phyloP scores from a whole-genome alignment of 2,888 invertebrate genomes.

The Petrolisthes manimaculis region DNA sequence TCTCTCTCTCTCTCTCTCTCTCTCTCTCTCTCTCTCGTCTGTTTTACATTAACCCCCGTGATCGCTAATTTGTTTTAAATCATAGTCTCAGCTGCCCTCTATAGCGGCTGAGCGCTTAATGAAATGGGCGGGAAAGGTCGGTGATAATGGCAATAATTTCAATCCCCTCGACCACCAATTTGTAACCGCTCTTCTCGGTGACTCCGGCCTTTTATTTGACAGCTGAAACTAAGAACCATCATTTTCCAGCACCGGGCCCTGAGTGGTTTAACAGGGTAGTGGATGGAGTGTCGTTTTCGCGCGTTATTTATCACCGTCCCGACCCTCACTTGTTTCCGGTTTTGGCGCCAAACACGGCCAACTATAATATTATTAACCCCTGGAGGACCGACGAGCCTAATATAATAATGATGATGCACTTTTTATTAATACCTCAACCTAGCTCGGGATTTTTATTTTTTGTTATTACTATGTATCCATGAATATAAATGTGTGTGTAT shows the following conservation, averaged over 20 bases:
- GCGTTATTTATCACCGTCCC: slow-evolving; percentile 25
- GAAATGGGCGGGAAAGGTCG: slow-evolving; percentile 29
- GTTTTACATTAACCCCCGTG: neutral
- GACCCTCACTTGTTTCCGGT: slow-evolving; percentile 42
- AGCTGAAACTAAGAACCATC: slow-evolving; percentile 45
- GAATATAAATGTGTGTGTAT: no score
- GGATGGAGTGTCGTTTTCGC: slow-evolving; percentile 21
- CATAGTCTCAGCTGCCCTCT: slow-evolving; percentile 30
- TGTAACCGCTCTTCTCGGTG: slow-evolving; percentile 34
- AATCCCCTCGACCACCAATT: slow-evolving; percentile 39
- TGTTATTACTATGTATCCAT: no score
- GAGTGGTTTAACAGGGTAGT: slow-evolving; percentile 24
- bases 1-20: neutral
- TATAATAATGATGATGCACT: no score
- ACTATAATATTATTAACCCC: no score
- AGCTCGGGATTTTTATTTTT: no score
- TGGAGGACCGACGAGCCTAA: no score
- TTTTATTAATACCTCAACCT: no score
- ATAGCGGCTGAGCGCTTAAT: slow-evolving; percentile 28
- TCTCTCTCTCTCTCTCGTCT: neutral
- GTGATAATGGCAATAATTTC: slow-evolving; percentile 55
- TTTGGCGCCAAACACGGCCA: no score
- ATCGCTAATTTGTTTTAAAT: slow-evolving; percentile 14
- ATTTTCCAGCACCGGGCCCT: slow-evolving; percentile 18
- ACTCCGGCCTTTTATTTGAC: slow-evolving; percentile 40